Evolutionary conservation across 2,113 vertebrate species (phyloP), one percentile per base, ranked within the genome.

Genomic region (Apteryx mantelli): DNA sequence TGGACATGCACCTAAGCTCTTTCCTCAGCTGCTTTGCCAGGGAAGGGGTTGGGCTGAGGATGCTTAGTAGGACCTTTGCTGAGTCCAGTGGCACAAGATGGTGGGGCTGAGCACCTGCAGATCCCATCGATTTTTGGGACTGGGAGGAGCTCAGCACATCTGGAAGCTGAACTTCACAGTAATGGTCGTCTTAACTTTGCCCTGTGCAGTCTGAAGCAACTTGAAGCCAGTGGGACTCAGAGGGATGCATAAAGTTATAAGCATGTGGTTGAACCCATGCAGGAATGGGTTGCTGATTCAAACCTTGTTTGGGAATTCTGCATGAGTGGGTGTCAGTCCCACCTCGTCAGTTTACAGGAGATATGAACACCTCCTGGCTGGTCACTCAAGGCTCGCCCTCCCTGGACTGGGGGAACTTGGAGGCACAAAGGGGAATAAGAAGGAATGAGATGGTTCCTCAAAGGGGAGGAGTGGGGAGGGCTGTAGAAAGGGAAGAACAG

Each of bases 51-150:
- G 38, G 38, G 18, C 40, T 36, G 21, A 26, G 38, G 38, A 46
- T 18, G 1, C n/a, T 44, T 19, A 36, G 8, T 28, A 18, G 40
- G 40, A 5, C 48, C 34, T 44, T 25, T 40, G 40, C 30, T 68
- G 56, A 26, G 4, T 21, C 11, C 34, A 9, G 6, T 26, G 76
- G 32, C 60, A 52, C 24, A 3, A 38, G 60, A 19, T 0, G 1
- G 30, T 55, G 56, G 18, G 28, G n/a, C 32, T 70, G 50, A 70
- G 53, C 1, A 0, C 64, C 50, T 38, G 38, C 26, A 65, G 36
- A 2, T 40, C 9, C 36, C 1, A 3, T 25, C 2, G 3, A 0
- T 18, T 6, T 60, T 12, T 38, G 34, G 63, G 5, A 0, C 22
- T 46, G 70, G 52, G 15, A 74, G 52, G 14, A 60, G 22, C 76